These are phyloP conservation scores for Siniperca obscura DNA, from an alignment of 2,797 vertebrate genomes.

Conservation along the genomic window DNA sequence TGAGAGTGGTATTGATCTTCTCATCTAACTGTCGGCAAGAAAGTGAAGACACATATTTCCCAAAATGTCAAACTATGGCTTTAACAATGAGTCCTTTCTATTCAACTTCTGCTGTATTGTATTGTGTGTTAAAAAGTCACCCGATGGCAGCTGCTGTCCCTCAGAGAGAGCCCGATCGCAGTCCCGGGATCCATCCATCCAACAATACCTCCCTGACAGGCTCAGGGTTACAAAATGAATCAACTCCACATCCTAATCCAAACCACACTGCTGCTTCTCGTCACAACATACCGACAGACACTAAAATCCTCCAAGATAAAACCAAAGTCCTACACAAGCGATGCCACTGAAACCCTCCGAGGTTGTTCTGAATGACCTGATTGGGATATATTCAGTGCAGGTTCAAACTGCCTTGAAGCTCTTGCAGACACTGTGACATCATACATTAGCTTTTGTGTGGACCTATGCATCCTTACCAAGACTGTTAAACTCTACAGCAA, in stretches of 20 bases:
- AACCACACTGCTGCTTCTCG: neutral
- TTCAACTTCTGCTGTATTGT: neutral
- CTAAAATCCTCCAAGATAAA: no score
- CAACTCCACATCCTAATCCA: neutral
- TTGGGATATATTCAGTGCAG: no score
- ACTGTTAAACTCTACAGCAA: no score
- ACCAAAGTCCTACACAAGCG: no score
- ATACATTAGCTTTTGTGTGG: no score
- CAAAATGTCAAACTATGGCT: neutral
- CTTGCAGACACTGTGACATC: no score
- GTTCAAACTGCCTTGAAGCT: no score
- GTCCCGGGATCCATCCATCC: neutral
- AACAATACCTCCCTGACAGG: constrained; percentile 10
- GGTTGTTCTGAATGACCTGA: no score
- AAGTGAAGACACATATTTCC: neutral
- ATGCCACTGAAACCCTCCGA: no score
- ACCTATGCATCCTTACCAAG: no score
- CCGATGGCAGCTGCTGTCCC: neutral
- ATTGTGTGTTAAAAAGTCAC: neutral
- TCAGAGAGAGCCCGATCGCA: neutral
- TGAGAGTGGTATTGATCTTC: neutral
- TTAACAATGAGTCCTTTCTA: neutral
- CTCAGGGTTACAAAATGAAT: neutral
- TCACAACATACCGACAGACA: no score
- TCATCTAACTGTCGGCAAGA: neutral